These are phyloP conservation scores for Microctonus aethiopoides DNA, from an alignment of 2,888 invertebrate genomes.

Conservation along the genomic window DNA sequence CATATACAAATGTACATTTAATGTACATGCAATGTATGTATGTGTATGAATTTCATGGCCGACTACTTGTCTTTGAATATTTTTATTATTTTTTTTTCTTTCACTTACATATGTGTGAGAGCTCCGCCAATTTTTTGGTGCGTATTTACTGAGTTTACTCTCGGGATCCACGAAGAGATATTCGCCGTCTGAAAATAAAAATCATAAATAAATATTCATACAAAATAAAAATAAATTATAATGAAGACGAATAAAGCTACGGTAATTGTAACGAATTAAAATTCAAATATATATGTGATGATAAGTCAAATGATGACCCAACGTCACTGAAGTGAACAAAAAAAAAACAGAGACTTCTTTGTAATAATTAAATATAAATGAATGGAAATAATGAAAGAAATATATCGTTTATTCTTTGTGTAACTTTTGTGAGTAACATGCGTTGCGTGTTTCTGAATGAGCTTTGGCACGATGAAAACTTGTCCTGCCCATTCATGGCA, in stretches of 20 bases:
- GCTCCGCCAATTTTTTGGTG: conserved; percentile 95
- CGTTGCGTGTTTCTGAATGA: conserved; percentile 55
- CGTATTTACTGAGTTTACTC: conserved; percentile 95
- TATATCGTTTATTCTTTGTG: conserved; percentile 23
- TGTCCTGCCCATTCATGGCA: conserved; percentile 55
- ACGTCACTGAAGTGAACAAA: background rate
- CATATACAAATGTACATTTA: conserved; percentile 1
- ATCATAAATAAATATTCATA: no score
- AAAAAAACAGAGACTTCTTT: background rate
- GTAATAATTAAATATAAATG: background rate
- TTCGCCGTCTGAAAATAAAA: conserved; percentile 86
- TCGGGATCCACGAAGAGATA: conserved; percentile 95
- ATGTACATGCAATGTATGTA: background rate
- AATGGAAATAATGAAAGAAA: background rate
- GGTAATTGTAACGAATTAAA: no score
- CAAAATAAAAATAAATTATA: background rate
- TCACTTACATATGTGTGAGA: conserved; percentile 88
- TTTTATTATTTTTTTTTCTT: conserved; percentile 10
- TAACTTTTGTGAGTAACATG: background rate
- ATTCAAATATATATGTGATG: no score
- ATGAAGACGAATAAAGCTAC: no score
- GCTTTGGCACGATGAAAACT: conserved; percentile 48
- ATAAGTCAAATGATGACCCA: no score
- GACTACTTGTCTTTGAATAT: background rate
- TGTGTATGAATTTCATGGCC: no score